A percentile compares a stretch with the other conserved stretches of the same genome.
Evolutionary conservation across 1,140 invertebrate genomes (phyloP).

Genomic region (Branchinecta lindahli): DNA sequence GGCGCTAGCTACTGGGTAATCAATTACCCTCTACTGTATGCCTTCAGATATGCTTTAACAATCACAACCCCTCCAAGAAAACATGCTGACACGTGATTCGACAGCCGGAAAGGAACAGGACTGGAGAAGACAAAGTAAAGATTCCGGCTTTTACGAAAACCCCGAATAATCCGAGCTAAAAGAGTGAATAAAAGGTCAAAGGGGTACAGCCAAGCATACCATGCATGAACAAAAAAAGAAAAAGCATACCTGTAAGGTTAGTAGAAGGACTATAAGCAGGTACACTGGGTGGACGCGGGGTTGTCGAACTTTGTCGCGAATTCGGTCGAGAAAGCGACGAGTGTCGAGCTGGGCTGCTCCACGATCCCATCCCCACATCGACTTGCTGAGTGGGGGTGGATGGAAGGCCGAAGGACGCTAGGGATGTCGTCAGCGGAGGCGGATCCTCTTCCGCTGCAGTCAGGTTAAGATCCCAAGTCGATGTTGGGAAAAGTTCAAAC

Average conservation of each 20-base stretch:
- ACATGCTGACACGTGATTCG: too few species aligned
- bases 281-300: slow-evolving; percentile 36
- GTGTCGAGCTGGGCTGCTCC: slow-evolving; percentile 15
- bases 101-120: too few species aligned
- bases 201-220: too few species aligned
- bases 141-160: too few species aligned
- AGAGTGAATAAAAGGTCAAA: too few species aligned
- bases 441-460: slow-evolving; percentile 13
- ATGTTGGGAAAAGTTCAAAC: slow-evolving; percentile 41
- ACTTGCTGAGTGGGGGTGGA: slow-evolving; percentile 11
- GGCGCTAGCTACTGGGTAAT: too few species aligned
- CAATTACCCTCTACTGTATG: too few species aligned
- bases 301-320: slow-evolving; percentile 39
- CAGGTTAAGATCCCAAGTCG: slow-evolving; percentile 37
- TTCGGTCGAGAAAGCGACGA: slow-evolving; percentile 33
- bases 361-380: slow-evolving; percentile 10
- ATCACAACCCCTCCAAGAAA: too few species aligned
- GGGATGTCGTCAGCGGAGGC: slow-evolving; percentile 11
- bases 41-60: too few species aligned
- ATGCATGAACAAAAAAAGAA: too few species aligned
- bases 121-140: too few species aligned
- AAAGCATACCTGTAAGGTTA: slow-evolving; percentile 26
- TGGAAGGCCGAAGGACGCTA: slow-evolving; percentile 14
- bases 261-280: slow-evolving; percentile 35
- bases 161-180: too few species aligned